Base-by-base conservation (phyloP, 1,140 invertebrate species). In the Pogonomyrmex californicus region DNA sequence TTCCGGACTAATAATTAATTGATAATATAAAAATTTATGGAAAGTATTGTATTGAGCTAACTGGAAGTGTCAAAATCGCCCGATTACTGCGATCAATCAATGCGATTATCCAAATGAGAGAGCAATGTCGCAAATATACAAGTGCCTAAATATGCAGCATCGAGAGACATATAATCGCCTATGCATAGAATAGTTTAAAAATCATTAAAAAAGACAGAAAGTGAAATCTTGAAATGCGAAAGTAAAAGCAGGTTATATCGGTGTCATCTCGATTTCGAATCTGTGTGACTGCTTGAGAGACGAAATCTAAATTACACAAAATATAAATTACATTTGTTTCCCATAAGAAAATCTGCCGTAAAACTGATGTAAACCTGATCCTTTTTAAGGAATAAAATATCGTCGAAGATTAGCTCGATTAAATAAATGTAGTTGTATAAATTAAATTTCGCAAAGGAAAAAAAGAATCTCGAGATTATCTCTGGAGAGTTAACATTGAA, bases 221-320 rank as follows among this genome's bases (percentile, higher is more conserved):
- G 82, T 78, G 82, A 85, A 85, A 85, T 60, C 73, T 85, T 85
- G 56, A 83, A 58, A n/a, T 36, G 58, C 58, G 36, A 51, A 17
- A 41, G 36, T 47, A 76, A 85, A 85, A 85, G 49, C 71, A 58
- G 54, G 58, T 56, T 38, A 58, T 71, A 58, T 41, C 14, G 65
- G 56, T 47, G 38, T 38, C 58, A 75, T 51, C 56, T 12, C 44
- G 41, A 77, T 86, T 81, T 81, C 36, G 62, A 66, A n/a, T 23
- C 30, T 14, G 5, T 14, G 5, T 56, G 23, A 2, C 38, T 54
- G 30, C 30, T 63, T 49, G 73, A 60, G 56, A 47, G 60, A 30
- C 30, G 33, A 3, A 68, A 82, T 58, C 44, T 68, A 41, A 58
- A 71, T 56, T 56, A 36, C 44, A 30, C 36, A 23, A 3, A 51